Evolutionary conservation across 2,888 invertebrate genomes (phyloP).

Genomic region (Frankliniella fusca): DNA sequence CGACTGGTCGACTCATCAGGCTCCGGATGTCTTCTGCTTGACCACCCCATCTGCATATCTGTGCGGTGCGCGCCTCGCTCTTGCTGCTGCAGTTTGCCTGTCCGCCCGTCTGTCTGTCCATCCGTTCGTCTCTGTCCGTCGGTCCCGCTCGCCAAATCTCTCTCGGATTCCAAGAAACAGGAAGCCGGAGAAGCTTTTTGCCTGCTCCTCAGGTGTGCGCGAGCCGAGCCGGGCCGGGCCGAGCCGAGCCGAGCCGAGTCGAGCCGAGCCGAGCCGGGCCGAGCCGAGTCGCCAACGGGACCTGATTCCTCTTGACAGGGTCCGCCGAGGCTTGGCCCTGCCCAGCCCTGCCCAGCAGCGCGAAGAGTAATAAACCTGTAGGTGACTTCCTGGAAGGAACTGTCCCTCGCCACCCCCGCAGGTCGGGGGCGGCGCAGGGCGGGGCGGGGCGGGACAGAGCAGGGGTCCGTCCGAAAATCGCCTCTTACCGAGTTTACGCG

Average conservation of each 20-base stretch:
- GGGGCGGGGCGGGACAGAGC: not conserved
- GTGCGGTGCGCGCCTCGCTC: not conserved
- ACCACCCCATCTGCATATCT: conserved; percentile 1
- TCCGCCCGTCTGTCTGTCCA: not conserved
- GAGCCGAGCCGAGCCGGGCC: not conserved
- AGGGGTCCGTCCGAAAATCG: not conserved
- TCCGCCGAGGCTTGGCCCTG: not conserved
- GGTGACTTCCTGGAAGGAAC: conserved; percentile 15
- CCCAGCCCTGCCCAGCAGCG: not conserved
- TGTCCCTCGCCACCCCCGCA: not conserved
- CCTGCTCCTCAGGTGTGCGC: conserved; percentile 3
- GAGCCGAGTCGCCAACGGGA: not conserved
- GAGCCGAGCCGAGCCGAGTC: not conserved
- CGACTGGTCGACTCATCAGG: not conserved
- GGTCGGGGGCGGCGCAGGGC: not conserved
- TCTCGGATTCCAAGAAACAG: not conserved
- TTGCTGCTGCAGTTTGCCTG: not conserved
- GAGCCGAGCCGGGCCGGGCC: not conserved
- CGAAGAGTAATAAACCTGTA: conserved; percentile 8
- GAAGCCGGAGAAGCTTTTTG: not conserved
- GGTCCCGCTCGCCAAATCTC: conserved; percentile 14
- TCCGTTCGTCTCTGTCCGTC: not conserved
- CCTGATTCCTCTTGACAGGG: not conserved
- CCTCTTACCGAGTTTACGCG: not conserved
- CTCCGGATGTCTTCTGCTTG: not conserved